Evolutionary conservation across 2,888 invertebrate genomes (phyloP), one percentile per base, ranked within the genome.

Genomic region (Folsomia manolachei): DNA sequence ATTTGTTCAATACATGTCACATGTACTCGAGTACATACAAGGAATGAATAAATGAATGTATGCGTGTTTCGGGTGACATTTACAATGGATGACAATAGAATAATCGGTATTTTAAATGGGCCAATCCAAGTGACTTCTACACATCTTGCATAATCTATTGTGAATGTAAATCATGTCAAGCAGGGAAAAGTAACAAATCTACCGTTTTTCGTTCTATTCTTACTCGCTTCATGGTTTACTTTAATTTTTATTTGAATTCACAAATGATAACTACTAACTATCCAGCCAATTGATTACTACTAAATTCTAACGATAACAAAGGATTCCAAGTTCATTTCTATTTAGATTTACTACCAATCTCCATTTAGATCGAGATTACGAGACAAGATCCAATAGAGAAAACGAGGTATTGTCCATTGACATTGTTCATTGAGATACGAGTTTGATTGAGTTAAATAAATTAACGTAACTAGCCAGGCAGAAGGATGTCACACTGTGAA

Each of bases 401-500:
- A 39, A 39, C 4, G 39, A 9, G 14, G n/a, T n/a, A n/a, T n/a
- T n/a, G n/a, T n/a, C n/a, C n/a, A n/a, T n/a, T n/a, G n/a, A n/a
- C n/a, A n/a, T n/a, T n/a, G n/a, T 39, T 39, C 14, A 39, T 39
- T 39, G 4, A n/a, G n/a, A 14, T 39, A 39, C 14, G 39, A 39
- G 4, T 39, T 39, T 39, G 39, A 39, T 39, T 39, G 39, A 39
- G 39, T 14, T 14, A 39, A 39, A 14, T 14, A 14, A 39, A 39
- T 39, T 39, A 39, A 39, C 39, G 39, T 39, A 39, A 39, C 39
- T 39, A 14, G 39, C 39, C 39, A 62, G 14, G 62, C 2, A 62
- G 62, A 62, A 62, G 62, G 24, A 62, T 62, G 24, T 11, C 62
- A 21, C 25, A 23, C 62, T 62, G 62, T 62, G 62, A 62, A 62